These are phyloP conservation scores for Halictus rubicundus DNA, from an alignment of 1,140 invertebrate genomes.

Conservation along the genomic window DNA sequence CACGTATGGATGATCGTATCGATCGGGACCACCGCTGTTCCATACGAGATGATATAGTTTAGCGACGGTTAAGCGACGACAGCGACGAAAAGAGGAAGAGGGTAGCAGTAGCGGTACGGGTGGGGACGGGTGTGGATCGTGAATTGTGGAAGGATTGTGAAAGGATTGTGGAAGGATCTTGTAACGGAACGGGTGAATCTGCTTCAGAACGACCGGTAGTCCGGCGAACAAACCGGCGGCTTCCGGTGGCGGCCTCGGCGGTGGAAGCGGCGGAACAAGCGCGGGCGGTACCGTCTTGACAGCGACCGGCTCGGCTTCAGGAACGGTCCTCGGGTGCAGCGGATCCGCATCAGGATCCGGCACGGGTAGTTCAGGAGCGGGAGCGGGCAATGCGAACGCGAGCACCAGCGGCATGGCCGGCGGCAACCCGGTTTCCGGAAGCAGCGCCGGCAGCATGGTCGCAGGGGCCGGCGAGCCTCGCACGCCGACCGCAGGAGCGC, in stretches of 20 bases:
- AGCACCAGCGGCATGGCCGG: conserved; percentile 75
- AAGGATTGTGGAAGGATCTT: no score
- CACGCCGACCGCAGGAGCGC: conserved; percentile 85
- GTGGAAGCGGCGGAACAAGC: conserved; percentile 59
- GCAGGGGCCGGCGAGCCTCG: conserved; percentile 80
- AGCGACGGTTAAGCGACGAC: background rate
- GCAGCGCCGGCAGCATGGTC: conserved; percentile 71
- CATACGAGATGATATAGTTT: no score
- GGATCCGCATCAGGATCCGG: conserved; percentile 2
- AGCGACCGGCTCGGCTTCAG: conserved; percentile 75
- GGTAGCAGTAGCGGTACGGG: no score
- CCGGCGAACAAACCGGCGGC: conserved; percentile 87
- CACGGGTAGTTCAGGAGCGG: background rate
- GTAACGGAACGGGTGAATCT: conserved; percentile 21
- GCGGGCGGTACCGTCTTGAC: conserved; percentile 71
- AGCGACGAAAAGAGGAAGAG: background rate
- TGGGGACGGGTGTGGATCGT: no score
- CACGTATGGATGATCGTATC: no score
- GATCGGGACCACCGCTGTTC: no score
- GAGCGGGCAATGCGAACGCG: conserved; percentile 71
- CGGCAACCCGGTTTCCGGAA: conserved; percentile 79
- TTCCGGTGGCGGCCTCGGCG: conserved; percentile 75
- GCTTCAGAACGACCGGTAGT: conserved; percentile 85
- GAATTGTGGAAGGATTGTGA: background rate
- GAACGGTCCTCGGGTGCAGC: conserved; percentile 57